phyloP scores from a whole-genome alignment of 1,140 invertebrate species.

The Bombus superbus region DNA sequence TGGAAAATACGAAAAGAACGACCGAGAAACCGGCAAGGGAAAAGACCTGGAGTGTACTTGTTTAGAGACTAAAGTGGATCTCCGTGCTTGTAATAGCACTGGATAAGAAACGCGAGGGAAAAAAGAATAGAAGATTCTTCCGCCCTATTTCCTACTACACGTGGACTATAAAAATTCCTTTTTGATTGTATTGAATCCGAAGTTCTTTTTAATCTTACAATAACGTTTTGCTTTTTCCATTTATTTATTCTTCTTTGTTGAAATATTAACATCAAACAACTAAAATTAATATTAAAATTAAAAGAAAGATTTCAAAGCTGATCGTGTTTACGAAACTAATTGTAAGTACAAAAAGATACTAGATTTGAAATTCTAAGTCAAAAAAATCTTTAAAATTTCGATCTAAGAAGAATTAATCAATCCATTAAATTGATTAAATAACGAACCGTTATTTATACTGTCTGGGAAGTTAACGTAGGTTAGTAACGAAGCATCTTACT shows the following conservation, averaged over 20 bases:
- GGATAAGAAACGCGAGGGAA: slow-evolving; percentile 33
- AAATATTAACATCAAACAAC: neutral
- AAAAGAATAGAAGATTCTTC: slow-evolving; percentile 41
- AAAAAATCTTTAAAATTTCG: neutral
- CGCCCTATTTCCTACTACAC: slow-evolving; percentile 42
- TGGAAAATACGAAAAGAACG: slow-evolving; percentile 11
- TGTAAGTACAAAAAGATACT: neutral
- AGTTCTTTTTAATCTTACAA: neutral
- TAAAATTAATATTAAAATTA: neutral
- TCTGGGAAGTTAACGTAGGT: neutral
- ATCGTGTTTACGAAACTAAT: neutral
- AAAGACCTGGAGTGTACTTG: slow-evolving; percentile 47
- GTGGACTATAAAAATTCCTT: slow-evolving; percentile 14
- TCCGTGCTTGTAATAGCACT: slow-evolving; percentile 26
- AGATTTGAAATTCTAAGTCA: neutral
- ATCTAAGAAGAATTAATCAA: neutral
- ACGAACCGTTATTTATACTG: neutral
- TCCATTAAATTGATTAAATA: neutral
- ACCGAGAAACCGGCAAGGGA: slow-evolving; percentile 9
- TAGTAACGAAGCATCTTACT: slow-evolving; percentile 22
- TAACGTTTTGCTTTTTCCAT: neutral
- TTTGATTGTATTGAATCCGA: neutral
- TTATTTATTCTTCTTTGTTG: neutral
- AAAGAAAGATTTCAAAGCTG: neutral
- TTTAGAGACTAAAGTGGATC: slow-evolving; percentile 56